phyloP scores from a whole-genome alignment of 2,888 invertebrate species.

The Phymatocera aterrima region DNA sequence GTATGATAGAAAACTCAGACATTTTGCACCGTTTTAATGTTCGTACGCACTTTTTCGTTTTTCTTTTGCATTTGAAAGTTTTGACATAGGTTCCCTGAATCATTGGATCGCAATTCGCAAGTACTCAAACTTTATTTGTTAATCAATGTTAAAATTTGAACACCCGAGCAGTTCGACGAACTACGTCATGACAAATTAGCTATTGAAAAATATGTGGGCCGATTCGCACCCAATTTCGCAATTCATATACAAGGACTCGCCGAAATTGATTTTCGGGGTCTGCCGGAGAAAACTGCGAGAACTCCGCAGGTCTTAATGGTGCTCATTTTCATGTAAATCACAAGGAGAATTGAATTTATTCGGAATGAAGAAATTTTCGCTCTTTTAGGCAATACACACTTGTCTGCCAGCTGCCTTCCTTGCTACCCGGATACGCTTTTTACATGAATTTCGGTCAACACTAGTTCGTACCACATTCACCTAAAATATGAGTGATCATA shows the following conservation, averaged over 20 bases:
- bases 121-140: not conserved
- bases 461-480: not conserved
- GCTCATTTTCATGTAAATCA: slow-evolving; percentile 33
- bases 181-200: not conserved
- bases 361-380: slow-evolving; percentile 31
- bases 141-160: not conserved
- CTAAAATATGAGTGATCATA: no score
- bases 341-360: slow-evolving; percentile 10
- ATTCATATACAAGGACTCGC: slow-evolving; percentile 25
- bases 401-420: not conserved
- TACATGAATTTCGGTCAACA: not conserved
- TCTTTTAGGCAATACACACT: not conserved
- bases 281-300: slow-evolving; percentile 4
- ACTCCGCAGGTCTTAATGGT: slow-evolving; percentile 34
- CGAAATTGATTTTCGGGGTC: slow-evolving; percentile 26
- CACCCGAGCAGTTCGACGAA: not conserved
- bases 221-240: slow-evolving; percentile 24
- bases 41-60: not conserved
- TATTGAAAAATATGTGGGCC: slow-evolving; percentile 34
- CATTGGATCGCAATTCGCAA: not conserved
- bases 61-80: not conserved
- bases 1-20: not conserved
- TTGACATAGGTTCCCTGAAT: not conserved
- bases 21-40: not conserved
- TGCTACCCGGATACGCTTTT: not conserved